Conservation (phyloP, 1,140 invertebrate genomes). For the Bombus ignitus region DNA sequence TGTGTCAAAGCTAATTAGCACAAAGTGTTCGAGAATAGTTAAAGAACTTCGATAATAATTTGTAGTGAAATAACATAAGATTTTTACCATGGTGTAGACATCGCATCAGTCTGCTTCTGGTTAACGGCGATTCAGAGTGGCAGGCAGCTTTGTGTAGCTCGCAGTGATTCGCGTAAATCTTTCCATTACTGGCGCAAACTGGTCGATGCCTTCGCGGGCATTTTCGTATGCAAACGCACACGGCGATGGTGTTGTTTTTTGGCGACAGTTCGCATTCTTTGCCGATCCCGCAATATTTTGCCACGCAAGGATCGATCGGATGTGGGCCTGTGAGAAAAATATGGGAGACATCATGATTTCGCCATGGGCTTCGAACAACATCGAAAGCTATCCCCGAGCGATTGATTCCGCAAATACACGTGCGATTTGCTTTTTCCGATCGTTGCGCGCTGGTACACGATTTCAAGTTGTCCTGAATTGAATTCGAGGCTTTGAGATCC, state of each 20-base stretch:
- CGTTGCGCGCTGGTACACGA: background rate
- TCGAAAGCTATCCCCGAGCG: background rate
- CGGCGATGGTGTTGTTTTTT: slow-evolving; percentile 81
- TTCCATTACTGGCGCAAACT: slow-evolving; percentile 90
- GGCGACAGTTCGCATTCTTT: slow-evolving; percentile 85
- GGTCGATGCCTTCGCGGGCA: slow-evolving; percentile 84
- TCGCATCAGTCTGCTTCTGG: slow-evolving; percentile 83
- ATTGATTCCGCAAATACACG: background rate
- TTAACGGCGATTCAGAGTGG: slow-evolving; percentile 84
- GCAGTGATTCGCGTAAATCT: slow-evolving; percentile 89
- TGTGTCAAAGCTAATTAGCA: no score
- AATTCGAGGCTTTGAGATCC: background rate
- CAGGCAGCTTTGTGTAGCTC: slow-evolving; percentile 89
- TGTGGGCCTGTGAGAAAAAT: slow-evolving; percentile 70
- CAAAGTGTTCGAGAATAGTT: no score
- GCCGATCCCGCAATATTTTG: slow-evolving; percentile 87
- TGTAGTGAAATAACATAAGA: no score
- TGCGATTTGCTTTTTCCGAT: background rate
- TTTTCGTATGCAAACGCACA: slow-evolving; percentile 86
- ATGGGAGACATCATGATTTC: slow-evolving; percentile 16
- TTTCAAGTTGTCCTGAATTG: background rate
- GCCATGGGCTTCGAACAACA: background rate
- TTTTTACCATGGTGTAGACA: slow-evolving; percentile 81
- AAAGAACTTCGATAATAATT: no score
- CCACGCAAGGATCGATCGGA: slow-evolving; percentile 84